Conservation (phyloP, 92 coral and sea anemone species). For the Desmophyllum pertusum region DNA sequence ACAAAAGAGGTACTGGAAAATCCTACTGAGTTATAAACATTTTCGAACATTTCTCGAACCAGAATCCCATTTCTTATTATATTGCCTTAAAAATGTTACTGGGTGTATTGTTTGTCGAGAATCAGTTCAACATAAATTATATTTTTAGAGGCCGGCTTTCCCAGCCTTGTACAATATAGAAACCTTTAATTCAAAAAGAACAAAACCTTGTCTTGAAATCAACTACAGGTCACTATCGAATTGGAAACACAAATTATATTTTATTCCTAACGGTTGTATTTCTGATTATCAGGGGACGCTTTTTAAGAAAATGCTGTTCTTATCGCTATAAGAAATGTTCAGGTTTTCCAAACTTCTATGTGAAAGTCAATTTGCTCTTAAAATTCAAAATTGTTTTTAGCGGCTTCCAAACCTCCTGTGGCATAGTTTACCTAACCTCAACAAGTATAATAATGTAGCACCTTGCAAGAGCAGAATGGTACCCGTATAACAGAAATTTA, state of each 20-base stretch:
- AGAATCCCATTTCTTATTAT: too few species aligned
- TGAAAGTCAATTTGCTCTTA: not conserved
- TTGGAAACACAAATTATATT: not conserved
- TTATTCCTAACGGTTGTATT: not conserved
- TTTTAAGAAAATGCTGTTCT: not conserved
- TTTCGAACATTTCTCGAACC: not conserved
- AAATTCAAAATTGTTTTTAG: not conserved
- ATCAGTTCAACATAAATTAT: not conserved
- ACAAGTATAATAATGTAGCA: constrained; percentile 37
- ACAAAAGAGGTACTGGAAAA: not conserved
- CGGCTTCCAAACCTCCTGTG: not conserved
- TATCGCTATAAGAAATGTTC: not conserved
- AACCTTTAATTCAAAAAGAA: not conserved
- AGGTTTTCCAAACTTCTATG: not conserved
- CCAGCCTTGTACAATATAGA: not conserved
- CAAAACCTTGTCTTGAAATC: not conserved
- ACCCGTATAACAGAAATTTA: constrained; percentile 29
- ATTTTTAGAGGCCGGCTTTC: not conserved
- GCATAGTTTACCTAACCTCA: constrained; percentile 16
- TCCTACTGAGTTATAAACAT: not conserved
- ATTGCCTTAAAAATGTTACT: too few species aligned
- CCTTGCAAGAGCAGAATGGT: constrained; percentile 43
- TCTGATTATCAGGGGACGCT: not conserved
- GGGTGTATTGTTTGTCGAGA: not conserved
- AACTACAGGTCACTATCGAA: not conserved